Base-by-base conservation (phyloP, 1,140 invertebrate species). In the Philopotamus ludificatus region DNA sequence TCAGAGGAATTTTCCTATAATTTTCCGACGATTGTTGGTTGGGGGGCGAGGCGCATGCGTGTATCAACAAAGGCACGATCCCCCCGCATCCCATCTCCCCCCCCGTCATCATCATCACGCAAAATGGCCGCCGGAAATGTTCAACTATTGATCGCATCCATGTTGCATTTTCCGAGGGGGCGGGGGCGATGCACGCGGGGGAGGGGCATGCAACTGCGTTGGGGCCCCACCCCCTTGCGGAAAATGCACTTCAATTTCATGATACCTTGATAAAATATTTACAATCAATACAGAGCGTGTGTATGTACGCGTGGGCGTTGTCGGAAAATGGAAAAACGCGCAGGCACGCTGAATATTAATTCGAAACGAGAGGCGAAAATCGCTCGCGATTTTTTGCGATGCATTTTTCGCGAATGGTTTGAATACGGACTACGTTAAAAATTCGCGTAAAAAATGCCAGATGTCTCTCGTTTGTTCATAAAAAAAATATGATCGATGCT, bases 41-140 rank as follows among this genome's bases (percentile, higher is more conserved):
- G 15, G 4, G 54, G 15, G 21, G 16, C 23, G 16, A 7, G 7
- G 54, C 54, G 54, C 54, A 57, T 23, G 54, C 54, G 54, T n/a
- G n/a, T n/a, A n/a, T n/a, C 34, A 8, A 41, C n/a, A n/a, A n/a
- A n/a, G n/a, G n/a, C n/a, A n/a, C n/a, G n/a, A n/a, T n/a, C n/a
- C n/a, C n/a, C 58, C 16, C 51, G 16, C 41, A 4, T 22, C 21
- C 23, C 21, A 21, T 3, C 9, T 15, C 57, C 3, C 10, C 60
- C 45, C 22, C 49, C 45, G 18, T 62, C 60, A 62, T 21, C 60
- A 62, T 62, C 60, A 62, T 62, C 60, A 16, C 55, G 25, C 60
- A 62, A 62, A 62, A 62, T 62, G 60, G 60, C 60, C 21, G 60
- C 45, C 60, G 60, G 47, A 60, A 60, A 41, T 60, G 41, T 44